phyloP scores from a whole-genome alignment of 2,888 invertebrate species.

The Trachelus troglodyta region DNA sequence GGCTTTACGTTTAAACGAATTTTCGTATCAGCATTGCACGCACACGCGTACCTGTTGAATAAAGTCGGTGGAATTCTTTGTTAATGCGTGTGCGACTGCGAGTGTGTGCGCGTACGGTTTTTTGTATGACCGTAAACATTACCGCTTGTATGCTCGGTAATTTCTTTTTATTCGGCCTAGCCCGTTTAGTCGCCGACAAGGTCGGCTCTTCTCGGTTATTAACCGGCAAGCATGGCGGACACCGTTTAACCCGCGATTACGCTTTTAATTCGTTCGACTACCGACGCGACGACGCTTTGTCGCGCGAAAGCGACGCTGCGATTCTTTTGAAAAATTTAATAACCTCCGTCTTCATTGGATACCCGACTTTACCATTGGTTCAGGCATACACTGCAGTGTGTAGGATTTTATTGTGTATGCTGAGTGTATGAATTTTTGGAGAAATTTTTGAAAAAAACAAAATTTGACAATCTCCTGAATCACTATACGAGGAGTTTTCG shows the following conservation, averaged over 20 bases:
- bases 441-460: too few relatives aligned
- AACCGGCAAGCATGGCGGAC: not conserved
- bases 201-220: not conserved
- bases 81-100: not conserved
- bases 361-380: not conserved
- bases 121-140: not conserved
- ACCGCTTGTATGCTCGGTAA: not conserved
- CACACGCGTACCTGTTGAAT: not conserved
- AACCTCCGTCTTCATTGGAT: not conserved
- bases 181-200: not conserved
- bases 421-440: too few relatives aligned
- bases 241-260: constrained; percentile 2
- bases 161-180: not conserved
- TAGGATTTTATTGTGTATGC: not conserved
- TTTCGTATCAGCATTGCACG: not conserved
- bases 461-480: not conserved
- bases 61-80: not conserved
- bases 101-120: not conserved
- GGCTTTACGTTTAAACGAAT: not conserved
- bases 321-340: not conserved
- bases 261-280: not conserved
- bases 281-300: not conserved
- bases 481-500: not conserved
- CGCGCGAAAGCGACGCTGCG: not conserved
- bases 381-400: not conserved